These are phyloP conservation scores for Philopotamus ludificatus DNA, from an alignment of 1,140 invertebrate genomes.

Conservation along the genomic window DNA sequence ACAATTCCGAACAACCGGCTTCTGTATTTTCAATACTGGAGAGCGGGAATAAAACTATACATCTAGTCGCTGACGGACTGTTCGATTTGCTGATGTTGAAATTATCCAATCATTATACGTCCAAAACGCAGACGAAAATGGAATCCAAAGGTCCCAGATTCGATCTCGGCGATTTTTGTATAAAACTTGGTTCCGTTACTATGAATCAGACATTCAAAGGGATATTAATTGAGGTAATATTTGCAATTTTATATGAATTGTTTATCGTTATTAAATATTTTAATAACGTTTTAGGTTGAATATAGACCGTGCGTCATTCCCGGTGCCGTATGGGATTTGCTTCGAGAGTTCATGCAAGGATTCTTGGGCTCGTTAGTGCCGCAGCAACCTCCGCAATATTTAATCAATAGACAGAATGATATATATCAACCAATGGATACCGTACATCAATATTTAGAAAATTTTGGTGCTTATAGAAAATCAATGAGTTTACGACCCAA, in stretches of 20 bases:
- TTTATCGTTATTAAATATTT: neutral
- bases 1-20: conserved; percentile 93
- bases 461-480: conserved; percentile 88
- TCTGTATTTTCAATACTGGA: conserved; percentile 92
- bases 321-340: conserved; percentile 84
- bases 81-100: conserved; percentile 92
- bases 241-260: neutral
- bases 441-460: conserved; percentile 92
- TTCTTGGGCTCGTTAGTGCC: conserved; percentile 79
- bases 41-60: conserved; percentile 78
- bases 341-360: conserved; percentile 90
- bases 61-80: conserved; percentile 84
- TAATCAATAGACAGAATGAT: conserved; percentile 79
- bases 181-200: conserved; percentile 90
- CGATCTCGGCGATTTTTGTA: conserved; percentile 90
- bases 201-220: conserved; percentile 94
- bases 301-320: conserved; percentile 89
- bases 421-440: conserved; percentile 89
- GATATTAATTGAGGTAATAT: conserved; percentile 87
- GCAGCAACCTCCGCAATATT: conserved; percentile 58
- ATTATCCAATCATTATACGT: conserved; percentile 80
- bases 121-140: conserved; percentile 84
- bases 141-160: conserved; percentile 92
- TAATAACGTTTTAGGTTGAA: conserved; percentile 67
- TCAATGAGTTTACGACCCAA: conserved; percentile 43